phyloP scores from a whole-genome alignment of 2,113 vertebrate species.

The Vulpes lagopus region DNA sequence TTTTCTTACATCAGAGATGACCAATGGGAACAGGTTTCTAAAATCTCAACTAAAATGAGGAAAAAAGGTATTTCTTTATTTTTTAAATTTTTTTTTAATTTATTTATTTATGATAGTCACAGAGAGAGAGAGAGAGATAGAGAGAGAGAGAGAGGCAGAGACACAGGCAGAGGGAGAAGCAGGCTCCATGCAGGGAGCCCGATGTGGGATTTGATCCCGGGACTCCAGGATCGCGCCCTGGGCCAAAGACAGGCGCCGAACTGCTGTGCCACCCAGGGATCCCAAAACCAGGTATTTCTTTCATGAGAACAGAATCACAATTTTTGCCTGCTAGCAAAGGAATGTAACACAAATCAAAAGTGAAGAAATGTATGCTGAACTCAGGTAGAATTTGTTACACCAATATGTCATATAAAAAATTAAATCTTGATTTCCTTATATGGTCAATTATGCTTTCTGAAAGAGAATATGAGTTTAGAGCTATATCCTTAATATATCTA shows the following conservation, averaged over 20 bases:
- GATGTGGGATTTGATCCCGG: too few species aligned
- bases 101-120: too few species aligned
- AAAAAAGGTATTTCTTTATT: not conserved
- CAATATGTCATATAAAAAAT: not conserved
- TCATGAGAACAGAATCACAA: not conserved
- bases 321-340: not conserved
- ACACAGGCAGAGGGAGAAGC: too few species aligned
- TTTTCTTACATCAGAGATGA: not conserved
- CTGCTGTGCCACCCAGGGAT: too few species aligned
- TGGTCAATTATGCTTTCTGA: not conserved
- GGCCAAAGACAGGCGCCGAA: too few species aligned
- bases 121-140: too few species aligned
- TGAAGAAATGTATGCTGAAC: constrained; percentile 3
- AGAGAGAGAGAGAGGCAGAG: too few species aligned
- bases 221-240: too few species aligned
- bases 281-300: not conserved
- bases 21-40: not conserved
- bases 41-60: not conserved
- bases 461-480: not conserved
- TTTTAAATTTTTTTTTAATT: too few species aligned
- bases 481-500: not conserved
- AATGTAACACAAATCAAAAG: not conserved
- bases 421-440: not conserved
- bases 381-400: not conserved
- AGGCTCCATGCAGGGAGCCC: too few species aligned